A percentile compares a stretch with the other conserved stretches of the same genome.
phyloP scores from a whole-genome alignment of 2,888 invertebrate genomes.

The Pherbina coryleti region DNA sequence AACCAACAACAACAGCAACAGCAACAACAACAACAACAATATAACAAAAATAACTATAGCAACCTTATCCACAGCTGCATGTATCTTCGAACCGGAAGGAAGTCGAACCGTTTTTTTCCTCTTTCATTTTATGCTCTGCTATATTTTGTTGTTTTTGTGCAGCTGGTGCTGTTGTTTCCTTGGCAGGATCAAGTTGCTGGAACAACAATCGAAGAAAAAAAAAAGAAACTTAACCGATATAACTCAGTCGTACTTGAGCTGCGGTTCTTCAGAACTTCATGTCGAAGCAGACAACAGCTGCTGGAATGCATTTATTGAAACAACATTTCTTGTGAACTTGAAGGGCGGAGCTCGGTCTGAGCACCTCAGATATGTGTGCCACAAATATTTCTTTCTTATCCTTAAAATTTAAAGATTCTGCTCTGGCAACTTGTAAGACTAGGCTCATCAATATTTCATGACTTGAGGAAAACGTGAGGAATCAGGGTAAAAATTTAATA shows the following conservation, averaged over 20 bases:
- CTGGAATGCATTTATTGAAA: no score
- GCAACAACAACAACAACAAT: slow-evolving; percentile 15
- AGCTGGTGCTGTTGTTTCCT: background rate
- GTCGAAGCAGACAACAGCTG: background rate
- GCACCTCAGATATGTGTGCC: background rate
- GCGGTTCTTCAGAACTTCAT: background rate
- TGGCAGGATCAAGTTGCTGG: background rate
- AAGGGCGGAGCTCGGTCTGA: background rate
- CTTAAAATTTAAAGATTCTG: background rate
- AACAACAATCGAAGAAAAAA: background rate
- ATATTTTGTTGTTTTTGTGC: background rate
- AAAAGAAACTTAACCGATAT: background rate
- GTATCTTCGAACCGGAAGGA: background rate
- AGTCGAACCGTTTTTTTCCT: background rate
- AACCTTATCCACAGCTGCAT: slow-evolving; percentile 22
- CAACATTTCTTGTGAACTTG: no score
- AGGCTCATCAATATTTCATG: background rate
- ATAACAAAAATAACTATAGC: background rate
- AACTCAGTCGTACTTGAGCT: background rate
- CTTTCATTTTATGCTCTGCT: no score
- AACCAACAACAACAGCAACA: slow-evolving; percentile 27
- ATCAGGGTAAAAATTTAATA: background rate
- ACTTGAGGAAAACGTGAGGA: background rate
- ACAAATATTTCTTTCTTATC: background rate
- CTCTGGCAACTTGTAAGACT: background rate